Evolutionary conservation across 2,888 invertebrate genomes (phyloP).

Genomic region (Amphimallon solstitiale): DNA sequence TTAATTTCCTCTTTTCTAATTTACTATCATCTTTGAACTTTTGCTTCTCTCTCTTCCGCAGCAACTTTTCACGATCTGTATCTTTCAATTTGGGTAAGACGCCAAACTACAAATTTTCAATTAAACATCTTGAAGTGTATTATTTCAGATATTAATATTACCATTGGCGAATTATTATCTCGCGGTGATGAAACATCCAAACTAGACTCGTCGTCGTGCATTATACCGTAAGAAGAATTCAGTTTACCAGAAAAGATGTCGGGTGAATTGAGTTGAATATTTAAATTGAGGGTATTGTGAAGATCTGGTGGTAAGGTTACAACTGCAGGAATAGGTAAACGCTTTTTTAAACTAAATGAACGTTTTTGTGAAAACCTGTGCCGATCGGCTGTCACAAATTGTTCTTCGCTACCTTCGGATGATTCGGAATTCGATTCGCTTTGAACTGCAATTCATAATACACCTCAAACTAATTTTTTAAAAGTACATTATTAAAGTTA

Average conservation of each 20-base stretch:
- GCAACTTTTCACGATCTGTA: slow-evolving; percentile 68
- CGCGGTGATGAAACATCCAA: slow-evolving; percentile 73
- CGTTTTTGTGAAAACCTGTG: slow-evolving; percentile 62
- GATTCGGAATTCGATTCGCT: slow-evolving; percentile 62
- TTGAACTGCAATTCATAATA: slow-evolving; percentile 49
- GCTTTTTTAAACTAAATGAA: slow-evolving; percentile 63
- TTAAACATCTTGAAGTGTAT: not conserved
- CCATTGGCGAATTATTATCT: slow-evolving; percentile 73
- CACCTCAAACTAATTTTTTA: not conserved
- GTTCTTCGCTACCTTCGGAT: slow-evolving; percentile 60
- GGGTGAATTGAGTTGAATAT: slow-evolving; percentile 60
- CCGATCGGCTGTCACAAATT: slow-evolving; percentile 56
- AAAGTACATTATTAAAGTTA: not conserved
- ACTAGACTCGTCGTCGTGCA: slow-evolving; percentile 74
- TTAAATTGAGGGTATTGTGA: slow-evolving; percentile 64
- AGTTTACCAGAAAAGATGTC: slow-evolving; percentile 61
- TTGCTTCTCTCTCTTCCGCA: slow-evolving; percentile 73
- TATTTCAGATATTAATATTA: slow-evolving; percentile 44
- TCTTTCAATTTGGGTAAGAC: slow-evolving; percentile 68
- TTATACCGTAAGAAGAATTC: slow-evolving; percentile 62
- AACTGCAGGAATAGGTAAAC: slow-evolving; percentile 53
- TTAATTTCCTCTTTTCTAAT: slow-evolving; percentile 72
- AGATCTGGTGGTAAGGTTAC: slow-evolving; percentile 69
- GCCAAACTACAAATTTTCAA: slow-evolving; percentile 61
- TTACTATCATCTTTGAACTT: slow-evolving; percentile 79